Percentiles rank a stretch among this genome's conserved stretches.
phyloP scores from a whole-genome alignment of 2,888 invertebrate species.

The Lasioglossum malachurum region DNA sequence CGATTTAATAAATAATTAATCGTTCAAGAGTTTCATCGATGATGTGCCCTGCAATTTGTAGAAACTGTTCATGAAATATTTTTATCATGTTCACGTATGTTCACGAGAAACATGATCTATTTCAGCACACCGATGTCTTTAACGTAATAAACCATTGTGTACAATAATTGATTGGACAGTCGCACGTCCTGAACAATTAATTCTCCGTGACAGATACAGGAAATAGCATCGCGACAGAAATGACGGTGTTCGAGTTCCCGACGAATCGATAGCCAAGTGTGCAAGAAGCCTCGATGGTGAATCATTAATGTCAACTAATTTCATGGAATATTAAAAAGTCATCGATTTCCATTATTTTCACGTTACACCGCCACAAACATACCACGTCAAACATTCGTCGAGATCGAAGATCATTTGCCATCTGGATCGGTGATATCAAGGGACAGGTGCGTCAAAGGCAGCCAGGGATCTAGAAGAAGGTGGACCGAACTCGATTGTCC shows the following conservation, averaged over 20 bases:
- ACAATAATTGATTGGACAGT: constrained; percentile 14
- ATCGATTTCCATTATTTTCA: neutral
- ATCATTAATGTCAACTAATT: neutral
- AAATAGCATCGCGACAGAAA: constrained; percentile 34
- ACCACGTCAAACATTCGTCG: neutral
- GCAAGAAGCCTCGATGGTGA: neutral
- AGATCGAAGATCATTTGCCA: neutral
- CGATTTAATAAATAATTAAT: neutral
- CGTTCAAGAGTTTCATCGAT: no score
- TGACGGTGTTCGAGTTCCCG: constrained; percentile 22
- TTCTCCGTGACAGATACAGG: constrained; percentile 21
- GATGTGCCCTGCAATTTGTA: no score
- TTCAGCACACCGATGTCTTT: neutral
- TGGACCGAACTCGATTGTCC: constrained; percentile 3
- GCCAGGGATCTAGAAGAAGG: neutral
- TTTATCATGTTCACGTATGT: neutral
- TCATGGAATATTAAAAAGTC: neutral
- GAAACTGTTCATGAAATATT: neutral
- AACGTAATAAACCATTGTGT: neutral
- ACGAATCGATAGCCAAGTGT: constrained; percentile 41
- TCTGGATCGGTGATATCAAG: neutral
- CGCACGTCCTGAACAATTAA: constrained; percentile 29
- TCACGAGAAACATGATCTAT: neutral
- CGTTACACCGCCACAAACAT: neutral
- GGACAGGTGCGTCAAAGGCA: neutral